A percentile compares a stretch with the other conserved stretches of the same genome.
phyloP scores from a whole-genome alignment of 2,113 vertebrate species.

The Pipa parva region DNA sequence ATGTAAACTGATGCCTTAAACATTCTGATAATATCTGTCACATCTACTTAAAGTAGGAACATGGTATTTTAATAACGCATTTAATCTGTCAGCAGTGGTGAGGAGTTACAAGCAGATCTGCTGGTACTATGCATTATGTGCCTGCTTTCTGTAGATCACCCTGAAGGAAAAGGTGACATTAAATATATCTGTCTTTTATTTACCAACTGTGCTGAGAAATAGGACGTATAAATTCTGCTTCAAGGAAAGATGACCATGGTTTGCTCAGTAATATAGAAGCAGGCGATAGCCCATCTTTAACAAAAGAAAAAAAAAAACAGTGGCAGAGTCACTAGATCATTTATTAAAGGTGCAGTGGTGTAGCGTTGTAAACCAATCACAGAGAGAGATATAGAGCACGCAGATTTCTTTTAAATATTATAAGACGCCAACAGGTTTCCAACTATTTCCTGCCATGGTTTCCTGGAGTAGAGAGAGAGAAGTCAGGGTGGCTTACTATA shows the following conservation, averaged over 20 bases:
- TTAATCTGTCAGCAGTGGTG: not conserved
- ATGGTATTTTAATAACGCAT: no score
- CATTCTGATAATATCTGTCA: not conserved
- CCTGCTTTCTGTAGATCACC: constrained; percentile 21
- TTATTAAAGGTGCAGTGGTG: constrained; percentile 1
- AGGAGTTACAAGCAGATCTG: not conserved
- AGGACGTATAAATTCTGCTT: constrained; percentile 10
- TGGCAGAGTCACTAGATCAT: not conserved
- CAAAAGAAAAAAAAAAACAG: not conserved
- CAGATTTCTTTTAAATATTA: no score
- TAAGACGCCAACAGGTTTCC: no score
- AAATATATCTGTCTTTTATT: constrained; percentile 18
- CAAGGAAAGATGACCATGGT: constrained; percentile 19
- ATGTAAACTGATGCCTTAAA: no score
- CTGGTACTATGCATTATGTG: not conserved
- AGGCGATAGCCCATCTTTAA: constrained; percentile 14
- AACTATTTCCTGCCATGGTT: no score
- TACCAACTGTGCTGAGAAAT: constrained; percentile 16
- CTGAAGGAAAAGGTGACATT: constrained; percentile 13
- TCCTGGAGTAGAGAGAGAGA: no score
- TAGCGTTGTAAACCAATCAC: no score
- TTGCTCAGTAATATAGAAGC: constrained; percentile 1
- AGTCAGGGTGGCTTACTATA: no score
- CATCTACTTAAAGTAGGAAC: not conserved
- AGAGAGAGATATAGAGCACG: no score